phyloP scores from a whole-genome alignment of 2,888 invertebrate species.

The Acrobasis suavella region DNA sequence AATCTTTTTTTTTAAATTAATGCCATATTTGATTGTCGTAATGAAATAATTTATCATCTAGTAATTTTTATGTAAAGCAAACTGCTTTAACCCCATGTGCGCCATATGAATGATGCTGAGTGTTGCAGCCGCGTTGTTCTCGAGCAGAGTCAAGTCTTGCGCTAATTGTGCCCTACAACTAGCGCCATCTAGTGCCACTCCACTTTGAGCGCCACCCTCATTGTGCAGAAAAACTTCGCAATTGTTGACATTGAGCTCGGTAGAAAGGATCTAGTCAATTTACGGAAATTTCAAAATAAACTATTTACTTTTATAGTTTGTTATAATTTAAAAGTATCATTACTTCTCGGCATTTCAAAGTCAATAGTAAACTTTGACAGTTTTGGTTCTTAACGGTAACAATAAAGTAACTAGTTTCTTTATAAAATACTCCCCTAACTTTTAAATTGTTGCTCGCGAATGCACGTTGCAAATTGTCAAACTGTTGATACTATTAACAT shows the following conservation, averaged over 20 bases:
- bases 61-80: not conserved
- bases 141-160: conserved; percentile 77
- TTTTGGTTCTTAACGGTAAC: too few relatives aligned
- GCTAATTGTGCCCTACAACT: conserved; percentile 73
- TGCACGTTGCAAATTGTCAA: not conserved
- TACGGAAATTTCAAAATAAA: not conserved
- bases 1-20: too few relatives aligned
- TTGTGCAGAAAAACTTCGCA: conserved; percentile 57
- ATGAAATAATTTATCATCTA: too few relatives aligned
- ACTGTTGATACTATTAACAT: conserved; percentile 19
- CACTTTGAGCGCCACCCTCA: conserved; percentile 59
- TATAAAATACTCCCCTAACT: not conserved
- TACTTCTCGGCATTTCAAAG: too few relatives aligned
- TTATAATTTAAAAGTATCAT: too few relatives aligned
- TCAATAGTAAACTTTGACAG: too few relatives aligned
- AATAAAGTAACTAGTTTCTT: not conserved
- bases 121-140: conserved; percentile 75
- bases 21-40: too few relatives aligned
- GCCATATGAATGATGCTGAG: conserved; percentile 73
- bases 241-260: conserved; percentile 74
- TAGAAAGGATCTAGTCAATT: conserved; percentile 13
- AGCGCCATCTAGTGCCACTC: conserved; percentile 41
- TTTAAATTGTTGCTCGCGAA: not conserved
- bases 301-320: too few relatives aligned
- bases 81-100: conserved; percentile 30